Base-by-base conservation (phyloP, 2,888 invertebrate species). In the Labia minor region DNA sequence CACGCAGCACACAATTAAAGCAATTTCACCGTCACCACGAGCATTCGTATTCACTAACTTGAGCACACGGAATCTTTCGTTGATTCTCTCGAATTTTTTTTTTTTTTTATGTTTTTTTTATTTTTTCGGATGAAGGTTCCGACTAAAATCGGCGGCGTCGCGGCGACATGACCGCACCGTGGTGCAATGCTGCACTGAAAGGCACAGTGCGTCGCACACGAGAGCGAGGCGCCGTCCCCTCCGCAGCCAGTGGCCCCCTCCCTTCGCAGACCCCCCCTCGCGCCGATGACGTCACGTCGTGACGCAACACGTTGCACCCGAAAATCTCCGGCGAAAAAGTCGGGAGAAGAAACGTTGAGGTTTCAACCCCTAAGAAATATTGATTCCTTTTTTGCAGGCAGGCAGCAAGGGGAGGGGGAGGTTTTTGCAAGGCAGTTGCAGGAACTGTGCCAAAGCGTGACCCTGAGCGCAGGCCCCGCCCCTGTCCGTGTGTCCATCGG, bases 141-240 rank as follows among this genome's bases (percentile, higher is more conserved):
- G 8, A 26, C 26, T 26, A 26, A 26, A 26, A 49, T 49, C 49
- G 49, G 49, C 49, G 49, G 49, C 49, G 49, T 11, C n/a, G 4
- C 14, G 6, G 49, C 49, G 49, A 49, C 49, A 49, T 49, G 49
- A 4, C 49, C 16, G 49, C 49, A 49, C 49, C 49, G 49, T 49
- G 49, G 49, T 49, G 49, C 49, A 49, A 49, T 49, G 49, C 49
- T 49, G 49, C 49, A 49, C 49, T 49, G 49, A 49, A 49, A 49
- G 49, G 49, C 49, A 49, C 49, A 6, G 49, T 14, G 49, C n/a
- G 8, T 4, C 49, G n/a, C 49, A 16, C 49, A 14, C 4, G 49
- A 16, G 49, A 49, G 16, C 49, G n/a, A 49, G 16, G 49, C 49
- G 49, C 49, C 49, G 49, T 14, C n/a, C 16, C 49, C 49, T 11